These are phyloP conservation scores for Dryobotodes eremita DNA, from an alignment of 2,888 invertebrate species.

Conservation along the genomic window DNA sequence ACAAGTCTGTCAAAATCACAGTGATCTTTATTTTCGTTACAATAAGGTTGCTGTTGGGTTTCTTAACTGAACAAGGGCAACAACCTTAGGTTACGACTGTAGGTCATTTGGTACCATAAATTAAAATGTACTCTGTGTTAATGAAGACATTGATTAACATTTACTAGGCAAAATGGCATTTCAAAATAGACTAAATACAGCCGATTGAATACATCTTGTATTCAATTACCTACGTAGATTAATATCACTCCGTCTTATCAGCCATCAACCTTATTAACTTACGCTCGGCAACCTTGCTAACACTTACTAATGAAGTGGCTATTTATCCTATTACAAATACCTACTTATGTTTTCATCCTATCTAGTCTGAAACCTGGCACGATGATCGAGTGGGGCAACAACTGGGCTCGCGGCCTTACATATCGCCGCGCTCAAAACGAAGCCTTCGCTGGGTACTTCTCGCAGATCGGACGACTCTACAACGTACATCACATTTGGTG, in stretches of 20 bases:
- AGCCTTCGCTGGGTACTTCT: conserved; percentile 99
- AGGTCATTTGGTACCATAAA: background rate
- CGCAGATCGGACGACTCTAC: conserved; percentile 98
- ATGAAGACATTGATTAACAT: background rate
- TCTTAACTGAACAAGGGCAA: background rate
- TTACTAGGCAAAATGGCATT: background rate
- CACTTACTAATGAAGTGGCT: background rate
- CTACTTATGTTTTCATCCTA: background rate
- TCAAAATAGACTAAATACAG: background rate
- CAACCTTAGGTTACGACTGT: background rate
- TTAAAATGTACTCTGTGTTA: background rate
- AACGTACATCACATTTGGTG: conserved; percentile 99
- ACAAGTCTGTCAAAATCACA: background rate
- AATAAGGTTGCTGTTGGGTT: background rate
- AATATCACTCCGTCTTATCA: background rate
- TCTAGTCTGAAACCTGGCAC: conserved; percentile 98
- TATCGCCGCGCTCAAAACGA: conserved; percentile 97
- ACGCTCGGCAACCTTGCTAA: background rate
- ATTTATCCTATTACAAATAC: background rate
- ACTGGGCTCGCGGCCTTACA: conserved; percentile 99
- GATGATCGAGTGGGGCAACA: conserved; percentile 99
- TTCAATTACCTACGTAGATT: background rate
- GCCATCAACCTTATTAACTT: conserved; percentile 4
- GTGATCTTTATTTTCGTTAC: background rate
- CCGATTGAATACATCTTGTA: background rate